Base-by-base conservation (phyloP, 2,113 vertebrate genomes). In the Syngnathus floridae region DNA sequence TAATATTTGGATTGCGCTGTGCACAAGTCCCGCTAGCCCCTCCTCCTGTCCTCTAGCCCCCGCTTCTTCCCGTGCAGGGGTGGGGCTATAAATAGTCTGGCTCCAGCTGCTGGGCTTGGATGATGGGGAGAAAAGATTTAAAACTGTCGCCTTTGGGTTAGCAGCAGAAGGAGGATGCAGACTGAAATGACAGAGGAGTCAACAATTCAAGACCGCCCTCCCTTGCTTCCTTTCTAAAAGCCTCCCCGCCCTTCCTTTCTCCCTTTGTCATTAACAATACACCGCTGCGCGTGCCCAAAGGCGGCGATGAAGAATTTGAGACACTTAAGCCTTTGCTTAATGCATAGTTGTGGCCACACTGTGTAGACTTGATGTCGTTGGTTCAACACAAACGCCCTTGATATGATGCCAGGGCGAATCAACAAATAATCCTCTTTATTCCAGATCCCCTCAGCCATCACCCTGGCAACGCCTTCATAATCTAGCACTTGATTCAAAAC, bases 31-130 rank as follows among this genome's bases (percentile, higher is more conserved):
- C 66, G 65, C 35, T 82, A 59, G 68, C 65, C 71, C 65, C 67
- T 78, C 67, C 76, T 67, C 46, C 65, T 76, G 62, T 56, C 72
- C 75, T 79, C 62, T 10, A 60, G 60, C 38, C 66, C 76, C 38
- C 69, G 59, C 65, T 74, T 77, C 74, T 82, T 72, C 58, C 72
- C 55, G 72, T 78, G 67, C 79, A 82, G 82, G 0, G 75, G 74
- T 84, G 79, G 26, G 21, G 21, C 77, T 87, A 85, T 81, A 84
- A 86, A 88, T 87, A 87, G 83, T 31, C 49, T 14, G 54, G 21
- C 67, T 86, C 81, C 88, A 87, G 81, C 82, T 88, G 85, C 79
- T 69, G 78, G 80, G 79, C 76, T 81, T 1, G 77, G 73, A 76
- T 64, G 59, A 67, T 31, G 12, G 64, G 80, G 75, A 66, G 55